phyloP scores from a whole-genome alignment of 2,797 vertebrate genomes.

The Macropus fuliginosus region DNA sequence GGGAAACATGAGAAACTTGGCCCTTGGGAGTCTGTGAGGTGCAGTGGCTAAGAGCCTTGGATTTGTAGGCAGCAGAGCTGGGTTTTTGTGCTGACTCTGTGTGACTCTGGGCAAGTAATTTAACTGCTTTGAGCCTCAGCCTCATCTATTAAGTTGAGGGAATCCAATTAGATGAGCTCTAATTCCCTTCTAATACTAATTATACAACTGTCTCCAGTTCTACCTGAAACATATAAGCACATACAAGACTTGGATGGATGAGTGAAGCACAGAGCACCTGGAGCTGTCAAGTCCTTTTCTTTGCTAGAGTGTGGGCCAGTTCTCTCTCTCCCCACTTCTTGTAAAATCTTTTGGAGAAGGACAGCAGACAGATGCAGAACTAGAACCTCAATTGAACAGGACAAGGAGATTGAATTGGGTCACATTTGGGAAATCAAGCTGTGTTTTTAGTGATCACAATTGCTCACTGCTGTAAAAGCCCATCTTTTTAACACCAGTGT shows the following conservation, averaged over 20 bases:
- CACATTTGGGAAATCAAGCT: background rate
- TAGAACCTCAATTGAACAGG: background rate
- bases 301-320: background rate
- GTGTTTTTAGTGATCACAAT: background rate
- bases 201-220: too few species aligned
- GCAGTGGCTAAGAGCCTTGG: background rate
- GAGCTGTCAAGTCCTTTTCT: background rate
- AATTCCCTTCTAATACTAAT: too few species aligned
- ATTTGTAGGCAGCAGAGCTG: background rate
- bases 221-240: too few species aligned
- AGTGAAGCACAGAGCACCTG: background rate
- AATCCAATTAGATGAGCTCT: background rate
- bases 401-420: background rate
- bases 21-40: background rate
- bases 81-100: background rate
- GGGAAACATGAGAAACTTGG: background rate
- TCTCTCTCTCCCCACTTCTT: background rate
- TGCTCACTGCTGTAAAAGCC: background rate
- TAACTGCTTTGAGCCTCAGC: background rate
- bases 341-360: constrained; percentile 2
- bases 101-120: background rate
- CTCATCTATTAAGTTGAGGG: background rate
- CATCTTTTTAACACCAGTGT: background rate
- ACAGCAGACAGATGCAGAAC: background rate
- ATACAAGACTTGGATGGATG: background rate